phyloP scores from a whole-genome alignment of 2,797 vertebrate genomes.

The Phoeniculus purpureus region DNA sequence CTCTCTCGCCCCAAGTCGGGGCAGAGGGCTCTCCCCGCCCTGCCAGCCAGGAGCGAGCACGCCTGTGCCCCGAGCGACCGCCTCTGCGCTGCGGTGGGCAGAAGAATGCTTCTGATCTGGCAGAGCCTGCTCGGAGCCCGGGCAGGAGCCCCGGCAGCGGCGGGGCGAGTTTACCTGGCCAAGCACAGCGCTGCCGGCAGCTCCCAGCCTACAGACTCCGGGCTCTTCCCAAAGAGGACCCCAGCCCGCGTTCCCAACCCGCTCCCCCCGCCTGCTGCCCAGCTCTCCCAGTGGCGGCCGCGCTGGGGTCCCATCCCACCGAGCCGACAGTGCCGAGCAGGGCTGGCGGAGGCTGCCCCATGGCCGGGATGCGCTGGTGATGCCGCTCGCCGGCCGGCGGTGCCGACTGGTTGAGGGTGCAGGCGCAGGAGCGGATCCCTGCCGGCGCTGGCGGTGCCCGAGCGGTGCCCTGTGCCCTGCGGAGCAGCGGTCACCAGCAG shows the following conservation, averaged over 20 bases:
- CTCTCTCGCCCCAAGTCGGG: not conserved
- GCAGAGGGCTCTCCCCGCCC: not conserved
- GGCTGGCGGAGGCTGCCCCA: rapidly evolving
- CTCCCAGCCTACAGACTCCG: not conserved
- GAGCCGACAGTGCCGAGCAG: rapidly evolving
- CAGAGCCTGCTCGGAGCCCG: not conserved
- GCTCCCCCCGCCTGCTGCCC: not conserved
- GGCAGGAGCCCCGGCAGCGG: not conserved
- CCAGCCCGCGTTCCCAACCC: not conserved
- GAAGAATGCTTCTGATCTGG: constrained; percentile 18
- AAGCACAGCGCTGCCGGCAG: not conserved
- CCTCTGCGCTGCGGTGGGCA: not conserved
- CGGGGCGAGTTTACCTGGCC: not conserved
- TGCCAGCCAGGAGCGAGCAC: not conserved
- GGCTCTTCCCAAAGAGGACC: not conserved
- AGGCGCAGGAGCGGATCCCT: not conserved
- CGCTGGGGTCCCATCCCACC: rapidly evolving
- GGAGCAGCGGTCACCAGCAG: rapidly evolving
- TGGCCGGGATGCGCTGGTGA: not conserved
- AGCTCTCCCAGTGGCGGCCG: rapidly evolving
- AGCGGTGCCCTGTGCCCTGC: rapidly evolving
- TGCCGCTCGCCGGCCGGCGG: too few species aligned
- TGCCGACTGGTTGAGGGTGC: too few species aligned
- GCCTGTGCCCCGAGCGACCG: not conserved
- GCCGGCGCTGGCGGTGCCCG: rapidly evolving